A percentile compares a stretch with the other conserved stretches of the same genome.
phyloP scores from a whole-genome alignment of 2,797 vertebrate genomes.

The Molossus molossus region DNA sequence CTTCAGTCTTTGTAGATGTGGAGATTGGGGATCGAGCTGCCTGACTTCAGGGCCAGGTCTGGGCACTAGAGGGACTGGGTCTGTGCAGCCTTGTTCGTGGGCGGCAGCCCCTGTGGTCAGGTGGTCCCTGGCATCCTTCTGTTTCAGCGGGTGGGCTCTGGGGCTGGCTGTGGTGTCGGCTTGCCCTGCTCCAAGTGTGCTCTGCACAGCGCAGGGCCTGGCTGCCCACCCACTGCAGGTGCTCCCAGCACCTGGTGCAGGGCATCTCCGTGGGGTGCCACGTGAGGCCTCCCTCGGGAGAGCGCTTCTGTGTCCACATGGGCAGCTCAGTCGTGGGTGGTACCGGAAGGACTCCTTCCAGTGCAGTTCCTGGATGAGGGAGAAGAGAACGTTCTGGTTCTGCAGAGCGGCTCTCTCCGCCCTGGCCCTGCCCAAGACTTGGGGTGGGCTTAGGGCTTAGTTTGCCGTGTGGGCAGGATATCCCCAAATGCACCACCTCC shows the following conservation, averaged over 20 bases:
- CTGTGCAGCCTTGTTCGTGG: background rate
- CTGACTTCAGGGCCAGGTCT: background rate
- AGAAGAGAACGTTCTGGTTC: background rate
- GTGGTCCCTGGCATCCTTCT: background rate
- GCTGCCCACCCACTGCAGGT: background rate
- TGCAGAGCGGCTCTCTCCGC: background rate
- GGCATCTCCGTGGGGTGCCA: too few species aligned
- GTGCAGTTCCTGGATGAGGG: background rate
- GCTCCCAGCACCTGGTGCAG: background rate
- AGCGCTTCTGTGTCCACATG: background rate
- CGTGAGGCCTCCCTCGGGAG: background rate
- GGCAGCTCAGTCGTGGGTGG: background rate
- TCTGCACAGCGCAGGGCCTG: background rate
- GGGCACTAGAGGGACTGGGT: background rate
- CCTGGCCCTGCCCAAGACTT: background rate
- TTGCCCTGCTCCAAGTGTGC: background rate
- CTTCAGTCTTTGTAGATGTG: background rate
- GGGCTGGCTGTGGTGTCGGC: background rate
- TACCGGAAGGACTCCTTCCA: background rate
- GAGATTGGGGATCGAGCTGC: background rate
- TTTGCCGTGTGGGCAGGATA: background rate
- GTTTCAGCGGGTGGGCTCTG: too few species aligned
- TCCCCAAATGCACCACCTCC: background rate
- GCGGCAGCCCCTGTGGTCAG: accelerated
- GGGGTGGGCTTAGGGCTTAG: background rate